Evolutionary conservation across 2,113 vertebrate genomes (phyloP).

Genomic region (Corynorhinus townsendii): DNA sequence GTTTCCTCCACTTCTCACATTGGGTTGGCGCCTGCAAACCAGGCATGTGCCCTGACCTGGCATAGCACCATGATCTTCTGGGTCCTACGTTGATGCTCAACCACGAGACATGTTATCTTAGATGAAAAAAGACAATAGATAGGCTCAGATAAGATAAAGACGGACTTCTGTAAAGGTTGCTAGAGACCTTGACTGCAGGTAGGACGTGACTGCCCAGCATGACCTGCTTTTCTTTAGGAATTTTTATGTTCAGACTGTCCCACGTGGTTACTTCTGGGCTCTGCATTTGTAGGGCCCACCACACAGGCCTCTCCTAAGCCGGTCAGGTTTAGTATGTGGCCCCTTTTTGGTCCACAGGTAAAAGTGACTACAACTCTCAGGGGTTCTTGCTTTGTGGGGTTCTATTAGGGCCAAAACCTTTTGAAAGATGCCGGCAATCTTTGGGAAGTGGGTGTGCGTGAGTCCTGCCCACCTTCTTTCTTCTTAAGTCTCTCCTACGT

Average conservation of each 20-base stretch:
- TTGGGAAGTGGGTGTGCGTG: neutral
- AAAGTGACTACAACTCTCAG: neutral
- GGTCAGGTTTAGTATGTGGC: neutral
- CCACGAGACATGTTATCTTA: neutral
- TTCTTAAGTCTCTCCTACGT: neutral
- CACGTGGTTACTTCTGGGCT: neutral
- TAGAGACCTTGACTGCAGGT: neutral
- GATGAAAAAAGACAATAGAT: neutral
- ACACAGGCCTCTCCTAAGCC: neutral
- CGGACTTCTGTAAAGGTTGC: neutral
- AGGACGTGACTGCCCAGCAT: neutral
- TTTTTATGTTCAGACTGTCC: neutral
- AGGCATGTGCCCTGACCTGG: too few species aligned
- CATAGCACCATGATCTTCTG: too few species aligned
- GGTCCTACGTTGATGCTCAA: too few species aligned
- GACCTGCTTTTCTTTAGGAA: neutral
- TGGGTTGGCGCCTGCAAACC: too few species aligned
- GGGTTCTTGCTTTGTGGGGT: neutral
- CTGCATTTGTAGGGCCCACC: neutral
- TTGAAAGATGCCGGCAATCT: neutral
- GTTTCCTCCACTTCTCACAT: too few species aligned
- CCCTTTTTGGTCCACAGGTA: neutral
- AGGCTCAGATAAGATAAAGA: neutral
- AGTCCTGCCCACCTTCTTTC: rapidly evolving
- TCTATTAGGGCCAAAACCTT: neutral